These are phyloP conservation scores for Chelon labrosus DNA, from an alignment of 2,797 vertebrate genomes.

Conservation along the genomic window DNA sequence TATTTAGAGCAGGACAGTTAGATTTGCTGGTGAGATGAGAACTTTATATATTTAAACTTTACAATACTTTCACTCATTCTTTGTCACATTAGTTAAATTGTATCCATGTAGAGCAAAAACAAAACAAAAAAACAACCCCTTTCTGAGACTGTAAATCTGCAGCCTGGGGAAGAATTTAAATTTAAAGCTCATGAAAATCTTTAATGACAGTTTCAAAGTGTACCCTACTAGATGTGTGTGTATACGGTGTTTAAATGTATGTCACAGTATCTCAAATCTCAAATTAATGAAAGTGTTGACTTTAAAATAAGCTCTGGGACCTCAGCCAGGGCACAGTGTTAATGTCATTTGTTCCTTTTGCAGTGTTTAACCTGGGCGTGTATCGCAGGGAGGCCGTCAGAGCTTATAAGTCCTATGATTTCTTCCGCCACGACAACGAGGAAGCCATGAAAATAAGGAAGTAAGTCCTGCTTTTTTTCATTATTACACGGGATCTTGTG, in stretches of 20 bases:
- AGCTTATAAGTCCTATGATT: conserved; percentile 96
- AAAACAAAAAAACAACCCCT: no score
- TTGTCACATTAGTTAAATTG: not conserved
- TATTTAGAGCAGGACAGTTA: not conserved
- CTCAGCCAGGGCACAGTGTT: not conserved
- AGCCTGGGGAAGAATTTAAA: not conserved
- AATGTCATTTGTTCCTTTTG: conserved; percentile 44
- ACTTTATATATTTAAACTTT: not conserved
- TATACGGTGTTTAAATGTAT: no score
- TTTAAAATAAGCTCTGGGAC: no score
- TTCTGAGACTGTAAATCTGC: no score
- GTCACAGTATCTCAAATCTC: not conserved
- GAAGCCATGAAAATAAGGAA: conserved; percentile 98
- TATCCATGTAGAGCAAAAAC: not conserved
- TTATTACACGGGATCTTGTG: not conserved
- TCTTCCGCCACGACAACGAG: conserved; percentile 97
- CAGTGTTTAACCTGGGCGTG: conserved; percentile 98
- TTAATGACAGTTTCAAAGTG: not conserved
- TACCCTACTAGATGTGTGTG: not conserved
- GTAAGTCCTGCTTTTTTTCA: conserved; percentile 79
- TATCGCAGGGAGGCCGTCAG: conserved; percentile 95
- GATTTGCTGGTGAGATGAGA: not conserved
- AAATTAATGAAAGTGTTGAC: not conserved
- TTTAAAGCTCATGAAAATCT: not conserved
- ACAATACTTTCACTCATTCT: not conserved